Conservation (phyloP, 2,888 invertebrate genomes). For the Cyrtodaria siliqua region DNA sequence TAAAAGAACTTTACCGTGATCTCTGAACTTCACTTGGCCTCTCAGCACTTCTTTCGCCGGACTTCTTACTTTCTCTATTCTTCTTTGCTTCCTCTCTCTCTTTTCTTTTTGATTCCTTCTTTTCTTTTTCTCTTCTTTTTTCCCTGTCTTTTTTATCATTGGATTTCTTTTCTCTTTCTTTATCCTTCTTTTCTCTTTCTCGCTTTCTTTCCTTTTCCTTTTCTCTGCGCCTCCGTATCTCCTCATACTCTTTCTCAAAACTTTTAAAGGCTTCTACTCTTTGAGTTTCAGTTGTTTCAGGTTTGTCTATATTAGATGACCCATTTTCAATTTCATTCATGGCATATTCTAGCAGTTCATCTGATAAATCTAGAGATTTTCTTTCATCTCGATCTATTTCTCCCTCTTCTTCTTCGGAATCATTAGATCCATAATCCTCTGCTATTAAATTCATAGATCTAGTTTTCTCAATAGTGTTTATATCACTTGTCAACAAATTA, state of each 20-base stretch:
- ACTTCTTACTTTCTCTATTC: conserved; percentile 41
- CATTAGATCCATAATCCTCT: conserved; percentile 75
- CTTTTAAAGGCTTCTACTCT: conserved; percentile 43
- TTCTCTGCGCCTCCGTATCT: conserved; percentile 52
- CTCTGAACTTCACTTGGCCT: not conserved
- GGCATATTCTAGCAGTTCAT: conserved; percentile 64
- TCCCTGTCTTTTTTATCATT: conserved; percentile 55
- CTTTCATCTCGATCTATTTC: conserved; percentile 80
- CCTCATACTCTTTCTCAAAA: conserved; percentile 55
- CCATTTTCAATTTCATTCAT: conserved; percentile 54
- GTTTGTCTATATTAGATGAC: conserved; percentile 16
- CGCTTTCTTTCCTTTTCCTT: conserved; percentile 52
- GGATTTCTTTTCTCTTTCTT: conserved; percentile 30
- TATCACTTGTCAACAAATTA: not conserved
- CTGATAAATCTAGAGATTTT: conserved; percentile 54
- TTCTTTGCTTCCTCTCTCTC: conserved; percentile 48
- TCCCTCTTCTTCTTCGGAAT: conserved; percentile 84
- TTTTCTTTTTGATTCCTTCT: conserved; percentile 49
- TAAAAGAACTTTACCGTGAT: conserved; percentile 9
- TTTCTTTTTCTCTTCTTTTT: conserved; percentile 53
- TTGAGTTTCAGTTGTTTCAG: conserved; percentile 45
- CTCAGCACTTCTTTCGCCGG: conserved; percentile 29
- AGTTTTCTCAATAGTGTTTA: conserved; percentile 11
- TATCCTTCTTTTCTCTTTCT: conserved; percentile 39
- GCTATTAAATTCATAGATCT: conserved; percentile 78